phyloP scores from a whole-genome alignment of 1,140 invertebrate genomes.

The Drosophila chauvacae region DNA sequence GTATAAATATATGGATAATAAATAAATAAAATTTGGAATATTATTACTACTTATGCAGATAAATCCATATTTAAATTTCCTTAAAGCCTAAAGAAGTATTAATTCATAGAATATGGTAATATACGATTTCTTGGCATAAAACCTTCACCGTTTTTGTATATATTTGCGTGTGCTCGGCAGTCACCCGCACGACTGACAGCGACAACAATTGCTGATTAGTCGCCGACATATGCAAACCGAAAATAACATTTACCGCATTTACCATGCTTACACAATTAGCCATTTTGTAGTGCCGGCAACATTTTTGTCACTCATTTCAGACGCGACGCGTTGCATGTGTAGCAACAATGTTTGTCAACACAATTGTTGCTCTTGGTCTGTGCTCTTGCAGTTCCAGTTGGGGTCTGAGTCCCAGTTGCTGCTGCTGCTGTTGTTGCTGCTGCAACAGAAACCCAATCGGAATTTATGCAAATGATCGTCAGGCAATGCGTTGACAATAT shows the following conservation, averaged over 20 bases:
- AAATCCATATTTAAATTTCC: constrained; percentile 2
- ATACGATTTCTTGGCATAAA: neutral
- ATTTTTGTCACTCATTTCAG: constrained; percentile 73
- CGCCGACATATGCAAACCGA: constrained; percentile 58
- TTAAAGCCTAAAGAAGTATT: neutral
- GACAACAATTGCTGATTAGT: constrained; percentile 71
- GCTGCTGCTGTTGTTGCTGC: constrained; percentile 18
- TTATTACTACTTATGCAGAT: neutral
- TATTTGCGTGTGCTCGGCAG: constrained; percentile 14
- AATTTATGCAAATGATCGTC: constrained; percentile 82
- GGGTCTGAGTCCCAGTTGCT: constrained; percentile 12
- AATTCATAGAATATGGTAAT: neutral
- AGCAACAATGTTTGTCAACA: constrained; percentile 82
- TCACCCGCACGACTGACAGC: constrained; percentile 56
- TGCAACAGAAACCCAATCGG: constrained; percentile 58
- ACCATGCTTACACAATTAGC: constrained; percentile 75
- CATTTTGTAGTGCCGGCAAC: constrained; percentile 77
- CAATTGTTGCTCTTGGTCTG: constrained; percentile 51
- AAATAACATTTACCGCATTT: constrained; percentile 60
- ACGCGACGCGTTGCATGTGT: constrained; percentile 70
- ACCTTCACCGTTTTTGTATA: constrained; percentile 11
- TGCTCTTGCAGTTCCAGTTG: constrained; percentile 13
- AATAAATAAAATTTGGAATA: neutral
- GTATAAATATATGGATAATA: neutral
- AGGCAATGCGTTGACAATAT: constrained; percentile 81